phyloP scores from a whole-genome alignment of 2,113 vertebrate species.

The Hemichromis elongatus region DNA sequence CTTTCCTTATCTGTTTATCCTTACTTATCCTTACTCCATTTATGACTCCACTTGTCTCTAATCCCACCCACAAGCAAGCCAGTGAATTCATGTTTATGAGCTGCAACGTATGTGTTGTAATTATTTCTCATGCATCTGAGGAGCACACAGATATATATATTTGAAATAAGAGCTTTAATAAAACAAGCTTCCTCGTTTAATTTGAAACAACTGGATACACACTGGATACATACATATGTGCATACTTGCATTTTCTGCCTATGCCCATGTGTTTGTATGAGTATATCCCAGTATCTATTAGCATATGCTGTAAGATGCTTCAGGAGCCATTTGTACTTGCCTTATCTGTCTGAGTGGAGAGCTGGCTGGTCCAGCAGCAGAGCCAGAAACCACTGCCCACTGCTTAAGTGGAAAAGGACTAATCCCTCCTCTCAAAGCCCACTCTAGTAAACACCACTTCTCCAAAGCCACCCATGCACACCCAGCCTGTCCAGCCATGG shows the following conservation, averaged over 20 bases:
- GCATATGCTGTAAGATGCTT: slow-evolving; percentile 32
- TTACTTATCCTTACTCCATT: slow-evolving; percentile 39
- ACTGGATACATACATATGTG: neutral
- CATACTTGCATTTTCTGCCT: neutral
- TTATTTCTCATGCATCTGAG: neutral
- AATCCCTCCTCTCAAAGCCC: slow-evolving; percentile 60
- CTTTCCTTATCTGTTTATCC: slow-evolving; percentile 24
- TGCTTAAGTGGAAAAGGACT: slow-evolving; percentile 61
- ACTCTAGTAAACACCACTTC: slow-evolving; percentile 54
- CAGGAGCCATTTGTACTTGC: slow-evolving; percentile 39
- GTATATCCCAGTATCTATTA: neutral
- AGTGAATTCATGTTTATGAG: slow-evolving; percentile 24
- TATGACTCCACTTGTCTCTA: slow-evolving; percentile 30
- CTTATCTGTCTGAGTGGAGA: slow-evolving; percentile 62
- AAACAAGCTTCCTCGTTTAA: neutral
- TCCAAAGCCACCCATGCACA: slow-evolving; percentile 61
- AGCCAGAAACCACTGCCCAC: slow-evolving; percentile 49
- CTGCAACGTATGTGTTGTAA: slow-evolving; percentile 5
- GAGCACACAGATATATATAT: neutral
- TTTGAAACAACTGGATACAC: neutral
- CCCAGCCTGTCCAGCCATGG: slow-evolving; percentile 15
- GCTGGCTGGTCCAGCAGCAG: slow-evolving; percentile 39
- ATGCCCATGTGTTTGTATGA: neutral
- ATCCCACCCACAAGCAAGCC: slow-evolving; percentile 26
- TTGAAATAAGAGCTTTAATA: neutral